Conservation (phyloP, 2,113 vertebrate species). For the Trogon surrucura region DNA sequence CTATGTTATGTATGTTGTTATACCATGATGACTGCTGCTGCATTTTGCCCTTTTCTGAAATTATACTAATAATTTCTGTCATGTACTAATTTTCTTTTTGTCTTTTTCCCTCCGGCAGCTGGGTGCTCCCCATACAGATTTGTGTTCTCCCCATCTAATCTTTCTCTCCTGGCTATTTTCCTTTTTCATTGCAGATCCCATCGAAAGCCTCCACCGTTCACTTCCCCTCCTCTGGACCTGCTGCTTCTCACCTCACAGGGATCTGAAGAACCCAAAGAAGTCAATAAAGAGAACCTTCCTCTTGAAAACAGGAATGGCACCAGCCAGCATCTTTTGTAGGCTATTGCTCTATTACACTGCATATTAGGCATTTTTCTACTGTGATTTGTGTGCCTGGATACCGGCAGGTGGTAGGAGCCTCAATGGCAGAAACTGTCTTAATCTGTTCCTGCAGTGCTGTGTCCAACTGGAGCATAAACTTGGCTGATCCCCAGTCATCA, state of each 20-base stretch:
- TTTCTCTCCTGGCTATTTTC: background rate
- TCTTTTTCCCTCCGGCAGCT: background rate
- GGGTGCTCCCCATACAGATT: background rate
- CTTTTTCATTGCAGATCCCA: background rate
- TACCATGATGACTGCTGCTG: background rate
- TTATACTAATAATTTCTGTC: background rate
- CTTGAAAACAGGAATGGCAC: background rate
- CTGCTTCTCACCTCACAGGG: background rate
- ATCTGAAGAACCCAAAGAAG: background rate
- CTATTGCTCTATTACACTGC: background rate
- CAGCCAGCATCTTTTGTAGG: background rate
- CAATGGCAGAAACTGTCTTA: background rate
- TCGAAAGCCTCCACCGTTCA: background rate
- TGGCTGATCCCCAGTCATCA: background rate
- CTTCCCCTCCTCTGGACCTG: background rate
- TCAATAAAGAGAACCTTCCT: background rate
- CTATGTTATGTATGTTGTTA: fast-evolving
- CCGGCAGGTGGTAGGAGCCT: background rate
- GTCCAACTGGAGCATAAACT: background rate
- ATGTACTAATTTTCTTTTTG: background rate
- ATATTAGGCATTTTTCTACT: background rate
- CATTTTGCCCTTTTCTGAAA: background rate
- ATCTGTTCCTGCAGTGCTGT: background rate
- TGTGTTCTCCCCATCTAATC: background rate
- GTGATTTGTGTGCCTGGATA: fast-evolving